A percentile compares a stretch with the other conserved stretches of the same genome.
These are phyloP conservation scores for Drosophila auraria DNA, from an alignment of 1,140 invertebrate genomes.

Conservation along the genomic window DNA sequence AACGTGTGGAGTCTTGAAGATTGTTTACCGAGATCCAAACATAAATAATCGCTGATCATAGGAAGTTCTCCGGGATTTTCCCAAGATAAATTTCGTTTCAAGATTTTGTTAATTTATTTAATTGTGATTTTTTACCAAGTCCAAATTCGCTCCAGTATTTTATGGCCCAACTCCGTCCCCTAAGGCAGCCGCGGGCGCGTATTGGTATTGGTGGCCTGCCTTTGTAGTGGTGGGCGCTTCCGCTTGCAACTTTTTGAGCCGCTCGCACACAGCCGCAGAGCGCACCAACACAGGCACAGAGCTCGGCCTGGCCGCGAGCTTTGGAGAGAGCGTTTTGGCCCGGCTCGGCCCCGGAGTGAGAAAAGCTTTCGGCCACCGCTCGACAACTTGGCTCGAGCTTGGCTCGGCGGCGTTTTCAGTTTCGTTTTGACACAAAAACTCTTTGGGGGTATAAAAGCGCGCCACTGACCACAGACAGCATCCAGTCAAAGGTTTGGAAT, in stretches of 20 bases:
- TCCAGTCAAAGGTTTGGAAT: constrained; percentile 88
- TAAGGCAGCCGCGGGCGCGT: background rate
- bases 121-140: constrained; percentile 27
- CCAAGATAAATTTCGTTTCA: constrained; percentile 53
- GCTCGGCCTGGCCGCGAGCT: constrained; percentile 37
- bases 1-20: constrained; percentile 4
- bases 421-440: constrained; percentile 85
- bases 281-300: constrained; percentile 30
- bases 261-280: constrained; percentile 32
- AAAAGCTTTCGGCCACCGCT: constrained; percentile 66
- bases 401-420: constrained; percentile 72
- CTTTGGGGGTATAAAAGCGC: constrained; percentile 87
- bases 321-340: constrained; percentile 42
- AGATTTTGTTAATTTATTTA: constrained; percentile 55
- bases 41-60: constrained; percentile 39
- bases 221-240: constrained; percentile 63
- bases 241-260: constrained; percentile 64
- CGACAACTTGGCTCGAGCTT: constrained; percentile 50
- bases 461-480: constrained; percentile 87
- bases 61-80: constrained; percentile 60
- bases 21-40: constrained; percentile 19
- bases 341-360: background rate
- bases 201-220: constrained; percentile 36
- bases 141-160: constrained; percentile 44
- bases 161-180: constrained; percentile 14